Evolutionary conservation across 30 jellyfish, hydroid and myxozoan genomes (phyloP), one percentile per base, ranked within the genome.

Genomic region (Sanderia malayensis): DNA sequence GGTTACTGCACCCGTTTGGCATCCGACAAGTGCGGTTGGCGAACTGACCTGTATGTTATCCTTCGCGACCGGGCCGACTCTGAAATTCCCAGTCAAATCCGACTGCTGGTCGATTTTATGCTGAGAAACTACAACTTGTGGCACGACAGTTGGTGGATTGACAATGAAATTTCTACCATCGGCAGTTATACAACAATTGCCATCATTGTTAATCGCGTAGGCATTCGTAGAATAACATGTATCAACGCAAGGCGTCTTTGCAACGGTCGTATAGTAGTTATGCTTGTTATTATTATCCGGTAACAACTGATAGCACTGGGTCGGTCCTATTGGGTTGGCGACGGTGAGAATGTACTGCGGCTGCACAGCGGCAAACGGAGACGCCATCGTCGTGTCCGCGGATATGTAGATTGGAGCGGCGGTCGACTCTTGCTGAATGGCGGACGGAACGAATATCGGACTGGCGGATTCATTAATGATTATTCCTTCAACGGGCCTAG

Each of bases 321-420:
- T 69, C 18, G 94, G 88, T 27, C 87, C 90, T 13, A 69, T 55
- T 31, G 84, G 80, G 23, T 69, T 74, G 28, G 95, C 95, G 9
- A 83, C 86, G 4, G 97, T 90, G 20, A 92, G 76, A 26, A 92
- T 92, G 31, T 85, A 77, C 67, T 92, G 98, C 45, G 98, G 98
- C 45, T 95, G 98, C 86, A 84, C 94, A 44, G 98, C 84, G 24
- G 92, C 95, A 32, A 81, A 77, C 67, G 91, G 86, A 52, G 69
- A 59, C 61, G 93, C 73, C 67, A 78, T 70, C 58, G 89, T 59
- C 26, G 89, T 45, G 41, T 73, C 32, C 9, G 89, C 47, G 18
- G 85, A 71, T 4, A 82, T 82, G 63, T 61, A 67, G 17, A 82
- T 28, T 10, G 94, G 84, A n/a, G n/a, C n/a, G 15, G 65, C 79